Conservation (phyloP, 2,888 invertebrate genomes). For the Drosophila barbarae region DNA sequence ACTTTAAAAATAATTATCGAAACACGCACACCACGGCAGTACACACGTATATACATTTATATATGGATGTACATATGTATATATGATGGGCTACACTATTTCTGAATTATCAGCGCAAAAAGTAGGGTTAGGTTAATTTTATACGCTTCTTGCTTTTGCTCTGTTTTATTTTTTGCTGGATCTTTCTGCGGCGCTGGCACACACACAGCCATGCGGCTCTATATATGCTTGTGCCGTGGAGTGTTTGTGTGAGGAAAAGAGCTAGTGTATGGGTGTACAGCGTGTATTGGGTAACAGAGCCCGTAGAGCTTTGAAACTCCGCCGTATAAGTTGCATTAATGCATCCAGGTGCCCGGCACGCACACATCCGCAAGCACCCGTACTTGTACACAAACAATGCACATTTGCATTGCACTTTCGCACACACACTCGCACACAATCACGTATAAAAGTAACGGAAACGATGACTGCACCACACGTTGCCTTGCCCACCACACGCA, state of each 20-base stretch:
- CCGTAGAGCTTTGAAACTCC: conserved; percentile 45
- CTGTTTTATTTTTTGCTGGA: conserved; percentile 69
- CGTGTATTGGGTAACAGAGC: conserved; percentile 67
- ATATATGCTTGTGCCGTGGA: conserved; percentile 30
- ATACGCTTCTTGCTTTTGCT: conserved; percentile 58
- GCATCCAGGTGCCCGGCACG: conserved; percentile 67
- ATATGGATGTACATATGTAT: conserved; percentile 23
- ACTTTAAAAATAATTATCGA: conserved; percentile 55
- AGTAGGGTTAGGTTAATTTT: conserved; percentile 73
- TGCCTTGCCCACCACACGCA: conserved; percentile 45
- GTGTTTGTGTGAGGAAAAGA: conserved; percentile 20
- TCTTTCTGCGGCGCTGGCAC: conserved; percentile 70
- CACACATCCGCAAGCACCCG: conserved; percentile 38
- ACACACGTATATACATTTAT: conserved; percentile 19
- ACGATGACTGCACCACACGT: conserved; percentile 61
- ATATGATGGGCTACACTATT: conserved; percentile 55
- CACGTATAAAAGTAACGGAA: conserved; percentile 59
- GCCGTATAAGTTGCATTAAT: conserved; percentile 49
- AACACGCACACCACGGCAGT: conserved; percentile 35
- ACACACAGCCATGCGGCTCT: conserved; percentile 25
- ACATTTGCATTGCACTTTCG: conserved; percentile 39
- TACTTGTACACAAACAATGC: conserved; percentile 28
- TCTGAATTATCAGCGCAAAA: conserved; percentile 71
- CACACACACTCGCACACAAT: conserved; percentile 27
- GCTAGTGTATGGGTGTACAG: conserved; percentile 32